Base-by-base conservation (phyloP, 2,888 invertebrate genomes). In the Synergus japonicus region DNA sequence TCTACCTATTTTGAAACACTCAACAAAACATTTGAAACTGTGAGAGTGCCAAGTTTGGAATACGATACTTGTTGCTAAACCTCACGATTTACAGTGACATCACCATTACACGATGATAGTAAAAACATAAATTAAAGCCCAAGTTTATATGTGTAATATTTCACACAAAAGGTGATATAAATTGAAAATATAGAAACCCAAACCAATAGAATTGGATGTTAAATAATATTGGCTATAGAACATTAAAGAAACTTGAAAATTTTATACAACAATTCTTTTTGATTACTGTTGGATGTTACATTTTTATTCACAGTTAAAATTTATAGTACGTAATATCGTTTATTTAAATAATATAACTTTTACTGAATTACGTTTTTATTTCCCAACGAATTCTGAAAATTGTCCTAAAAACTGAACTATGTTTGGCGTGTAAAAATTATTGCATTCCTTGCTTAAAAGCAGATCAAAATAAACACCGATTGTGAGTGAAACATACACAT, bases 61-160 rank as follows among this genome's bases (percentile, higher is more conserved):
- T 54, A 73, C 73, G n/a, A 54, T 54, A 73, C 73, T 73, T 73
- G 73, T 73, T 73, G 41, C 73, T 54, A 54, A 73, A 73, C 73
- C 73, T 54, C 37, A 54, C 49, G 73, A 49, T 15, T 73, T 73
- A 54, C 29, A 73, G 54, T 73, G 4, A 15, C 29, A 37, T 37
- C 9, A 41, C n/a, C 54, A 49, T 73, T 73, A 54, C 37, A 54
- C 49, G 73, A 54, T 54, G 29, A 73, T 49, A 54, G 73, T 37
- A 49, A 73, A 73, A 37, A 49, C 37, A 73, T 58, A 73, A 73
- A 9, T 54, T 54, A 73, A 41, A n/a, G n/a, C n/a, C 37, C 15
- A 49, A 73, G 37, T 73, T 73, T 58, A 54, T 37, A 54, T n/a
- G 37, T n/a, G 1, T 54, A 54, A 58, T 4, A 73, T 73, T 54